Evolutionary conservation across 2,797 vertebrate species (phyloP), one percentile per base, ranked within the genome.

Genomic region (Pelochelys cantorii): DNA sequence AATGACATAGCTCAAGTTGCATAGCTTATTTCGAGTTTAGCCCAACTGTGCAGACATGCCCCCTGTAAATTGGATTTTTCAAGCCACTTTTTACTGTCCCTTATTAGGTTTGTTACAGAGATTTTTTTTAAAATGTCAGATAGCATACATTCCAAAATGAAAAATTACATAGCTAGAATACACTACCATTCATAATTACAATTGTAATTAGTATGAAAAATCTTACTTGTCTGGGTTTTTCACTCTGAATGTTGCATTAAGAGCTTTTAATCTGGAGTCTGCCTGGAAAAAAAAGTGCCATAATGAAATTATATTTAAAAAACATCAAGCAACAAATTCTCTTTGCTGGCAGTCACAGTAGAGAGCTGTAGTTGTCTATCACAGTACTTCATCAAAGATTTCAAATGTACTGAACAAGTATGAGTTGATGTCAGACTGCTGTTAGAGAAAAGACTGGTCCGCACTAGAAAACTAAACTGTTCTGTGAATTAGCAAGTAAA

Each of bases 181-280:
- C 62, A 93, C 96, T 96, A 95, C 93, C 95, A 96, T 88, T 94
- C 96, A 95, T 97, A 95, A 92, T 54, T 93, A 91, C 53, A 97
- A 90, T n/a, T 95, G 85, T 96, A 97, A 97, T 89, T 94, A 96
- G 96, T 96, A 94, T 84, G 84, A 84, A 86, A 57, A 97, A 68
- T 98, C 99, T 98, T 98, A 99, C 99, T 99, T 99, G 97, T 99
- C 99, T 95, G 99, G 99, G 95, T 99, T 99, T 97, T 99, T 99
- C 97, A 99, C 99, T 98, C 99, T 98, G 98, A 99, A 99, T 95
- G 99, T 99, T 97, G 99, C 99, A 96, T 98, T 99, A 96, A 99
- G 98, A 97, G 99, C 99, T 98, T 99, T 98, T 97, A 99, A 98
- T 96, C 99, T 99, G 96, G 99, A 99, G 97, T 99, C 99, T 90